phyloP scores from a whole-genome alignment of 30 jellyfish, hydroid and myxozoan genomes.

The Mastigias papua region DNA sequence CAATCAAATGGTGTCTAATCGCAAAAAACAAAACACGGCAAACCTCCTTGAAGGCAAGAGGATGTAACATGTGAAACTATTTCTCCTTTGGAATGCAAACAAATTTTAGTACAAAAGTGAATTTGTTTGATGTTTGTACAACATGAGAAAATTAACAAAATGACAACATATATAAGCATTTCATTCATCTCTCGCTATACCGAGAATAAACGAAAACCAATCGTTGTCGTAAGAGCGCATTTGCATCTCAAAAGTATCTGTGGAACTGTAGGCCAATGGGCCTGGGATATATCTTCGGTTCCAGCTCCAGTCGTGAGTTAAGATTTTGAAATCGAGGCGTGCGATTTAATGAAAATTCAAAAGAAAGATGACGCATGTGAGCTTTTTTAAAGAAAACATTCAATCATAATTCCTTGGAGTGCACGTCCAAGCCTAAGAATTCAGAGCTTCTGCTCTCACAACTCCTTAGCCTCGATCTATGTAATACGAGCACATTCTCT shows the following conservation, averaged over 20 bases:
- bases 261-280: neutral
- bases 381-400: too few relatives aligned
- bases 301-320: neutral
- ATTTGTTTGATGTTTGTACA: neutral
- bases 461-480: too few relatives aligned
- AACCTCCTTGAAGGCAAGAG: neutral
- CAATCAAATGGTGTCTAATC: neutral
- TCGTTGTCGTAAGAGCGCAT: neutral
- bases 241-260: neutral
- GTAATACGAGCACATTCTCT: too few relatives aligned
- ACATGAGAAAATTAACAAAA: neutral
- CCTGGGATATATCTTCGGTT: neutral
- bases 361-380: too few relatives aligned
- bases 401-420: too few relatives aligned
- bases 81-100: neutral
- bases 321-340: neutral
- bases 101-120: neutral
- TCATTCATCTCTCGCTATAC: slow-evolving; percentile 7
- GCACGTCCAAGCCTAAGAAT: too few relatives aligned
- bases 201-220: neutral
- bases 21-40: neutral
- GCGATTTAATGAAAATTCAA: too few relatives aligned
- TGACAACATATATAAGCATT: neutral
- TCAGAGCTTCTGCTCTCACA: too few relatives aligned
- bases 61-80: neutral